Base-by-base conservation (phyloP, 1,140 invertebrate species). In the Drusus annulatus region DNA sequence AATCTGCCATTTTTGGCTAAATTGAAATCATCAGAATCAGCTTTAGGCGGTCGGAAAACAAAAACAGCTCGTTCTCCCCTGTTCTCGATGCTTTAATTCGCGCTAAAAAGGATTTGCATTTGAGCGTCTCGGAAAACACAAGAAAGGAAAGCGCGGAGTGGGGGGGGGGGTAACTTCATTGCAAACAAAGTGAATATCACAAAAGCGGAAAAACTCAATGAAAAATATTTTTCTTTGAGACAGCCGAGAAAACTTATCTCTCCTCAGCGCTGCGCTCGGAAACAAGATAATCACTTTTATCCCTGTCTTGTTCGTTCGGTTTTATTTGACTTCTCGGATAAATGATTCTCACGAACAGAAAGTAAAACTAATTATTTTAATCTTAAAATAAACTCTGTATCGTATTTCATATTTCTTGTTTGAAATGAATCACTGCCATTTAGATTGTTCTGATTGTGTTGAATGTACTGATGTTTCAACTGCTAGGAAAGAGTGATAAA, bases 191-290 rank as follows among this genome's bases (percentile, higher is more conserved):
- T 28, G 62, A 65, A 21, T 25, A 31, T 25, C 16, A 28, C 25
- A 28, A 65, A 28, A 65, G 62, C 28, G 62, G 62, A 65, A 65
- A 45, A 28, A 28, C 62, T 65, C 16, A 36, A 65, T 31, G 62
- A 31, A 65, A 65, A 65, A 65, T 25, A 65, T 31, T 65, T 65
- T 65, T 21, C 62, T 65, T 31, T 28, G 28, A 65, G 62, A 65
- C 5, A 65, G 25, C 19, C 21, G 21, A 13, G 62, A 28, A 15
- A 65, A 65, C 13, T 25, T 21, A n/a, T 25, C 16, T 7, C 6
- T 23, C 23, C 17, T 2, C 13, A 21, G 8, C 23, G 17, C n/a
- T 21, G 17, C 17, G 56, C 56, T 60, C 3, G 23, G 56, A 60
- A 60, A 60, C 21, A 23, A 60, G 13, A 60, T 60, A 21, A 60